Evolutionary conservation across 23 tunicate genomes (phyloP).

Genomic region (Phallusia fumigata): DNA sequence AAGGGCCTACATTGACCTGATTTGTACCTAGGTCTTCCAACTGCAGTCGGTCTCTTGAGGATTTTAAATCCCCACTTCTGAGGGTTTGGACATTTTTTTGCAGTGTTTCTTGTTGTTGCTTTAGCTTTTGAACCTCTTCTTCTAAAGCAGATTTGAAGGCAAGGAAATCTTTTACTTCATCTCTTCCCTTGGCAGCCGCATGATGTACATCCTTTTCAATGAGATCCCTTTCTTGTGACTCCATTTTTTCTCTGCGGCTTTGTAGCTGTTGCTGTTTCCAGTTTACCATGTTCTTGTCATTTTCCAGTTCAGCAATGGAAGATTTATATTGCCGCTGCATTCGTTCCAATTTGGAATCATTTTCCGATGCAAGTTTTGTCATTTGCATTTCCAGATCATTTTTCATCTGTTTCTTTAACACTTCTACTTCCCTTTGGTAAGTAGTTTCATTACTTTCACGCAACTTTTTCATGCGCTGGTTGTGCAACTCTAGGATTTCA

Average conservation of each 20-base stretch:
- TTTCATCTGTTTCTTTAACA: conserved; percentile 38
- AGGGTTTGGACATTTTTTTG: conserved; percentile 24
- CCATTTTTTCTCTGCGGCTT: conserved; percentile 36
- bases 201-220: neutral
- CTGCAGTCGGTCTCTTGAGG: neutral
- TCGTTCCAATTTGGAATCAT: conserved; percentile 33
- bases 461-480: conserved; percentile 32
- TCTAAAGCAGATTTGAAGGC: neutral
- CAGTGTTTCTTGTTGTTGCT: conserved; percentile 23
- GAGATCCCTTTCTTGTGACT: conserved; percentile 5
- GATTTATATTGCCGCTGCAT: conserved; percentile 40
- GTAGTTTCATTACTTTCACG: conserved; percentile 36
- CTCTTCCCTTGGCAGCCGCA: neutral
- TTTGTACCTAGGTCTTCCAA: conserved; percentile 20
- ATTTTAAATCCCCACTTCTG: neutral
- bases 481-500: conserved; percentile 32
- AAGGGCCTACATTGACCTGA: neutral
- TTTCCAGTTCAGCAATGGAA: conserved; percentile 38
- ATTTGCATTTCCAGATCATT: conserved; percentile 57
- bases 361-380: conserved; percentile 40
- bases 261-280: conserved; percentile 45
- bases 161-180: neutral
- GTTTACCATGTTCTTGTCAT: conserved; percentile 59
- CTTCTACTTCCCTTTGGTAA: conserved; percentile 43
- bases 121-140: conserved; percentile 37